Base-by-base conservation (phyloP, 2,888 invertebrate genomes). In the Harpalus rubripes region DNA sequence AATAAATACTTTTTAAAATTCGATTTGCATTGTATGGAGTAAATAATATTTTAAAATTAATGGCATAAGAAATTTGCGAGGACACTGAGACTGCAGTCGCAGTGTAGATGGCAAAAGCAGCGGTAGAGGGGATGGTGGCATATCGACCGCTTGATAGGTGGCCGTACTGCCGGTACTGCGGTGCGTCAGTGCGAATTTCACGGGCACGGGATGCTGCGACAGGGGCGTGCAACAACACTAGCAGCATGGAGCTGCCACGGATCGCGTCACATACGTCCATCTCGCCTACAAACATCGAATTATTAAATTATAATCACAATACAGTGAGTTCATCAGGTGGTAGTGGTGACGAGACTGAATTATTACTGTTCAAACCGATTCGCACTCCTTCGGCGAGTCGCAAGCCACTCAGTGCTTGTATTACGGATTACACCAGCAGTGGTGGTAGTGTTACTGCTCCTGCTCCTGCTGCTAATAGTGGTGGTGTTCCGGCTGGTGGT, bases 181-280 rank as follows among this genome's bases (percentile, higher is more conserved):
- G 65, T 84, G 65, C 84, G 84, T 52, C 78, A 84, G 84, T 78
- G 65, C 65, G 78, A 78, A 78, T 84, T 84, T 86, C 87, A 86
- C 88, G 90, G 89, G 89, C 87, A 86, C 88, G 90, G 89, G 89
- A 89, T 89, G 89, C 89, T 89, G 89, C 56, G 78, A 18, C 22
- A 15, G 56, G 56, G 41, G 56, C 18, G 58, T 78, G n/a, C 18
- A 12, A 26, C 18, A 74, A n/a, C 52, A 74, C 74, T 52, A 41
- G 87, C 86, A 87, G 86, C 87, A 91, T 91, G 91, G 91, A 91
- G 87, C 88, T 91, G 87, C 91, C 91, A 84, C 90, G 90, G 84
- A 90, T 89, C 86, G 89, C 90, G 81, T 91, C 91, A 44, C 90
- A 90, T 86, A 89, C 90, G 76, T 91, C 91, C 72, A 88, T 91